phyloP scores from a whole-genome alignment of 2,888 invertebrate genomes.

The Trichopria drosophilae region DNA sequence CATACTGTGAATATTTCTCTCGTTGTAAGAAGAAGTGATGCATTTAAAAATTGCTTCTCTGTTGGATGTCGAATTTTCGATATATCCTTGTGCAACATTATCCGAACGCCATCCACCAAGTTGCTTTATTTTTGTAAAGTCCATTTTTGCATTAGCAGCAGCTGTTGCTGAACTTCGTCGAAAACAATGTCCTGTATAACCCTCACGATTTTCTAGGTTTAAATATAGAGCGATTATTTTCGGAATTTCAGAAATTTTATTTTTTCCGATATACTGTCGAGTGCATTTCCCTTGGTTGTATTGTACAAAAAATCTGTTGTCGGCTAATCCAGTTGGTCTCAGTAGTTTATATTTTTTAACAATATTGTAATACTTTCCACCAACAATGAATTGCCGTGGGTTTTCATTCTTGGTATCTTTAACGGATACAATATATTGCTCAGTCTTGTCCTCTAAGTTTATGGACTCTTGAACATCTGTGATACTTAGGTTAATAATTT shows the following conservation, averaged over 20 bases:
- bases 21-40: too few relatives aligned
- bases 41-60: too few relatives aligned
- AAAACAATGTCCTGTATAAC: slow-evolving; percentile 23
- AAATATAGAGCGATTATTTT: slow-evolving; percentile 15
- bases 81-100: too few relatives aligned
- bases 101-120: too few relatives aligned
- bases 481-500: slow-evolving; percentile 1
- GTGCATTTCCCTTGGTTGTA: slow-evolving; percentile 21
- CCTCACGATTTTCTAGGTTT: slow-evolving; percentile 17
- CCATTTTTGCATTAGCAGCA: slow-evolving; percentile 1
- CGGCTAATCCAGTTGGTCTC: slow-evolving; percentile 5
- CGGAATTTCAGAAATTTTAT: slow-evolving; percentile 21
- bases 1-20: too few relatives aligned
- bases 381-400: slow-evolving; percentile 13
- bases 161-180: slow-evolving; percentile 20
- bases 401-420: slow-evolving; percentile 15
- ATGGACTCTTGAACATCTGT: too few relatives aligned
- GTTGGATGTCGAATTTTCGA: too few relatives aligned
- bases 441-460: slow-evolving; percentile 7
- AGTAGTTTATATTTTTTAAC: slow-evolving; percentile 15
- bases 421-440: slow-evolving; percentile 5
- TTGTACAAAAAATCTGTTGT: slow-evolving; percentile 20
- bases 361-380: slow-evolving; percentile 10
- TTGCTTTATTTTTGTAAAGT: too few relatives aligned
- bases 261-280: slow-evolving; percentile 11